Percentiles rank a stretch among this genome's conserved stretches.
Evolutionary conservation across 2,888 invertebrate species (phyloP).

Genomic region (Chymomyza procnemis): DNA sequence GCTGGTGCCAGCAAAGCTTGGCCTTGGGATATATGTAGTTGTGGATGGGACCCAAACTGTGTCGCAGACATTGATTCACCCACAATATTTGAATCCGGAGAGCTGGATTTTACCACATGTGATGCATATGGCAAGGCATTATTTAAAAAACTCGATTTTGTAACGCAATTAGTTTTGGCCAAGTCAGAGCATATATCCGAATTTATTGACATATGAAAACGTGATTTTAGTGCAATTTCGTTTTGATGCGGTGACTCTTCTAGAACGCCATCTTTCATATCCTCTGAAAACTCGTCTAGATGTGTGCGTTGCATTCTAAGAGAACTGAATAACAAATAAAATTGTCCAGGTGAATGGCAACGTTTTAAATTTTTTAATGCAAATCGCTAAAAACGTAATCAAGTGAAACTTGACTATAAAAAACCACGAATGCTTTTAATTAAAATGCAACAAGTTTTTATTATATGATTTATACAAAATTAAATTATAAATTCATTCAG

Average conservation of each 20-base stretch:
- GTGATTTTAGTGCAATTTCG: slow-evolving; percentile 41
- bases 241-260: slow-evolving; percentile 39
- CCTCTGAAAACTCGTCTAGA: slow-evolving; percentile 56
- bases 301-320: slow-evolving; percentile 46
- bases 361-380: neutral
- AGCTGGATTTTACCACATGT: slow-evolving; percentile 51
- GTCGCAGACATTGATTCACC: slow-evolving; percentile 40
- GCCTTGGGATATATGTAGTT: slow-evolving; percentile 43
- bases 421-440: neutral
- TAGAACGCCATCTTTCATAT: slow-evolving; percentile 40
- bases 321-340: neutral
- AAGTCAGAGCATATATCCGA: slow-evolving; percentile 45
- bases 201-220: slow-evolving; percentile 48
- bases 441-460: too few species aligned
- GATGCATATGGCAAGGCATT: slow-evolving; percentile 40
- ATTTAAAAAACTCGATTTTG: slow-evolving; percentile 36
- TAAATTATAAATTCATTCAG: too few species aligned
- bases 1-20: slow-evolving; percentile 47
- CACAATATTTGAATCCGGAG: slow-evolving; percentile 51
- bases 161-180: slow-evolving; percentile 45
- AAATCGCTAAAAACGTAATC: neutral
- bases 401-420: neutral
- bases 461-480: too few species aligned
- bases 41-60: slow-evolving; percentile 39
- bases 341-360: neutral